A percentile compares a stretch with the other conserved stretches of the same genome.
phyloP scores from a whole-genome alignment of 2,113 vertebrate genomes.

The Cromileptes altivelis region DNA sequence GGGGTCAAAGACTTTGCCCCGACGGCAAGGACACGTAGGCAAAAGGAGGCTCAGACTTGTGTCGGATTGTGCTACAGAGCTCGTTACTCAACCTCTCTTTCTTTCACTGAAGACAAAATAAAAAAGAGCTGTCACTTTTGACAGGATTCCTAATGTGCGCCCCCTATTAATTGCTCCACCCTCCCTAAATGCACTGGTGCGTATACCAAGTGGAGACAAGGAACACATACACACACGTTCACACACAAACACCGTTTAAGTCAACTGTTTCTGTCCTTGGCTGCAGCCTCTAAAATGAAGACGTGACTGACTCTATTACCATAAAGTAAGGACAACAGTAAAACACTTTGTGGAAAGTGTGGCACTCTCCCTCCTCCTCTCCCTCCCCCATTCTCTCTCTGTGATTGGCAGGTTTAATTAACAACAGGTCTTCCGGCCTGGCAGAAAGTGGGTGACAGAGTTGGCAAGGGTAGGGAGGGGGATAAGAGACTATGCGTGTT shows the following conservation, averaged over 20 bases:
- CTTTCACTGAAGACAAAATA: conserved; percentile 3
- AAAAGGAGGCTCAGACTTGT: neutral
- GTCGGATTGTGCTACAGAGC: conserved; percentile 17
- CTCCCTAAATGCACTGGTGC: conserved; percentile 38
- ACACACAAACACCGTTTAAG: conserved; percentile 28
- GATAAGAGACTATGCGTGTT: neutral
- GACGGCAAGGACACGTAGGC: neutral
- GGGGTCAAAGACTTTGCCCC: conserved; percentile 41
- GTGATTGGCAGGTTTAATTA: conserved; percentile 80
- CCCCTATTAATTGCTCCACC: conserved; percentile 56
- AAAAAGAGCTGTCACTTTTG: conserved; percentile 55
- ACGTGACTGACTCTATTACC: conserved; percentile 43
- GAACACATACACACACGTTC: neutral
- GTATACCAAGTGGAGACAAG: conserved; percentile 15
- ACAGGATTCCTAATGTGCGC: conserved; percentile 62
- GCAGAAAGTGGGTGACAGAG: conserved; percentile 65
- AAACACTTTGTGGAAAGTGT: conserved; percentile 42
- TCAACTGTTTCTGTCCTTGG: conserved; percentile 48
- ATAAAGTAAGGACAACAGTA: conserved; percentile 28
- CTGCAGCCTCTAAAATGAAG: conserved; percentile 48
- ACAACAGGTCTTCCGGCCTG: conserved; percentile 60
- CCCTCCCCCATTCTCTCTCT: neutral
- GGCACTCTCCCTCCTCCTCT: neutral
- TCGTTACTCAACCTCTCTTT: conserved; percentile 26
- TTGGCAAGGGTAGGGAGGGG: conserved; percentile 19